phyloP scores from a whole-genome alignment of 2,113 vertebrate species.

The Embiotoca jacksoni region DNA sequence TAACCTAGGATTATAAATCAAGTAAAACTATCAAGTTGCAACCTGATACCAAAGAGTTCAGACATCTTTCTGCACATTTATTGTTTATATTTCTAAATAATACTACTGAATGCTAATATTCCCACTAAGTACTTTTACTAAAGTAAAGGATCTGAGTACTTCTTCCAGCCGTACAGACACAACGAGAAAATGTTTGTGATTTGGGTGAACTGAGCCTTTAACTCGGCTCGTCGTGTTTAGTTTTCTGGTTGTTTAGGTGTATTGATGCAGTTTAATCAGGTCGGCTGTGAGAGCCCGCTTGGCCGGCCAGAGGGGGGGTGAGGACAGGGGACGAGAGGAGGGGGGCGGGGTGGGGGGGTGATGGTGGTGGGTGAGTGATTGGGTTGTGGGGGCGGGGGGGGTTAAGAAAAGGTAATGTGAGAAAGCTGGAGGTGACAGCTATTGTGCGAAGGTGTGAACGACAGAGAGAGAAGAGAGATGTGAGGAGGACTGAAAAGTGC shows the following conservation, averaged over 20 bases:
- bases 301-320: not conserved
- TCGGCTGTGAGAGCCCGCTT: constrained; percentile 13
- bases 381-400: not conserved
- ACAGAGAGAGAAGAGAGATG: constrained; percentile 56
- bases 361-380: not conserved
- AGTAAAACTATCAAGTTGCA: too few species aligned
- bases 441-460: constrained; percentile 82
- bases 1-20: too few species aligned
- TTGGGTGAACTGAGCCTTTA: not conserved
- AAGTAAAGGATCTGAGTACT: too few species aligned
- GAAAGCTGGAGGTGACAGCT: constrained; percentile 77
- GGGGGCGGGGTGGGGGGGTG: not conserved
- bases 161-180: too few species aligned
- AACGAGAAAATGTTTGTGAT: too few species aligned
- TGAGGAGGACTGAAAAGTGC: constrained; percentile 68
- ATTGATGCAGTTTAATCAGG: constrained; percentile 33
- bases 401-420: constrained; percentile 71
- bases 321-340: not conserved
- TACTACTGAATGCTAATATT: too few species aligned
- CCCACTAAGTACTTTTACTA: too few species aligned
- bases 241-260: constrained; percentile 6
- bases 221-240: not conserved
- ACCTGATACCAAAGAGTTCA: too few species aligned
- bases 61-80: too few species aligned
- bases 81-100: too few species aligned